These are phyloP conservation scores for Austrolebias charrua DNA, from an alignment of 2,797 vertebrate species.

Conservation along the genomic window DNA sequence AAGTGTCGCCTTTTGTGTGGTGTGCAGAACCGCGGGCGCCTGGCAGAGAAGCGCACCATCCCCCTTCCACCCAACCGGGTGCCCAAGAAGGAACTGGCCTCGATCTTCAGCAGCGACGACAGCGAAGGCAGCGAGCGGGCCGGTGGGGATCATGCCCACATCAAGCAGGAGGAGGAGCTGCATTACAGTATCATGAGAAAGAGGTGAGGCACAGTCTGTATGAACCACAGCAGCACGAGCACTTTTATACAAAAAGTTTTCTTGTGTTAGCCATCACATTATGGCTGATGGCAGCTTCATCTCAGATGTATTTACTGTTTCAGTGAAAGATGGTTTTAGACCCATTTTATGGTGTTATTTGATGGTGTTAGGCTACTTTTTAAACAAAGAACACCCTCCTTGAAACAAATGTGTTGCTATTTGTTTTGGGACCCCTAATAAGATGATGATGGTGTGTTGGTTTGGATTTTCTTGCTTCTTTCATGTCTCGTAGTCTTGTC, in stretches of 20 bases:
- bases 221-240: background rate
- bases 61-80: slow-evolving; percentile 87
- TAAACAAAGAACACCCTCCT: slow-evolving; percentile 23
- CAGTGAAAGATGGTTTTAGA: slow-evolving; percentile 12
- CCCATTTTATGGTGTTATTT: slow-evolving; percentile 16
- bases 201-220: slow-evolving; percentile 79
- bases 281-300: too few species aligned
- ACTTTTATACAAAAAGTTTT: too few species aligned
- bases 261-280: too few species aligned
- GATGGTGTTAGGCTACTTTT: slow-evolving; percentile 34
- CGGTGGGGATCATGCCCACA: slow-evolving; percentile 85
- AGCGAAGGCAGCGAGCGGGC: slow-evolving; percentile 87
- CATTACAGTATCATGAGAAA: slow-evolving; percentile 97
- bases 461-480: slow-evolving; percentile 48
- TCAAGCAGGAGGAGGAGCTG: slow-evolving; percentile 93
- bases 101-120: slow-evolving; percentile 90
- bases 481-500: slow-evolving; percentile 54
- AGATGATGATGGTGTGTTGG: slow-evolving; percentile 59
- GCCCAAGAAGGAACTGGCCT: slow-evolving; percentile 91
- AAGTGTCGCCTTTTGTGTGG: slow-evolving; percentile 36
- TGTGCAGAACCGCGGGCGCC: slow-evolving; percentile 92
- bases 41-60: slow-evolving; percentile 96
- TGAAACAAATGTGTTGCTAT: slow-evolving; percentile 36
- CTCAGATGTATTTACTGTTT: slow-evolving; percentile 17
- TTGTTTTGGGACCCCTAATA: slow-evolving; percentile 30